Base-by-base conservation (phyloP, 2,797 vertebrate species). In the Myripristis jacobus region DNA sequence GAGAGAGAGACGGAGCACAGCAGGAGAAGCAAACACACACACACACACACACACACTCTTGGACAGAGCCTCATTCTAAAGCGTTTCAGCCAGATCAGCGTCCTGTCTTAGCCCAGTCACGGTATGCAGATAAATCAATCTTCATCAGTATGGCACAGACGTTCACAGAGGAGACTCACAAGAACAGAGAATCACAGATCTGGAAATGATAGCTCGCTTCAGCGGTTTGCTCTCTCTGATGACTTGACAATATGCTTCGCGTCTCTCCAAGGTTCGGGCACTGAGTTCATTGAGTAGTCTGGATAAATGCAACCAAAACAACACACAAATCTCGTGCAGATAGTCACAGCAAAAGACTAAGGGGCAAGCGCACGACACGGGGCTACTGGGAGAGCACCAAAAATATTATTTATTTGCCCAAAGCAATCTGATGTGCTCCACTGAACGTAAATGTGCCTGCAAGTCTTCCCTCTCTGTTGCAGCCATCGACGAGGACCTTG, bases 181-280 rank as follows among this genome's bases (percentile, higher is more conserved):
- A 48, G 54, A 73, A n/a, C 36, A 24, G 53, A 63, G 61, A 54
- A 59, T 73, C 29, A 0, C 65, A 70, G 65, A 81, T 70, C 68
- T 77, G 68, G 69, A 87, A 73, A 83, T 50, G 58, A 79, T 71
- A 9, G 34, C 41, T 36, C 48, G 44, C 65, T 60, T 52, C 55
- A 22, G 72, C 15, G 16, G 36, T 70, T 83, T 71, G 21, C 44
- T 71, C 56, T 48, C 3, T 54, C 71, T 83, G 81, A 89, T 90
- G 88, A 85, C 56, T 78, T 82, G 85, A 89, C 88, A 86, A 73
- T 84, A 68, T 89, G 85, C 74, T 78, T 31, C 12, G 21, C 27
- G 68, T 52, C 16, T 48, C 74, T 88, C 80, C 80, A 52, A 72
- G 58, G 29, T 73, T 57, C 31, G 78, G 88, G 67, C 83, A 82